Percentiles rank a stretch among this genome's conserved stretches.
These are phyloP conservation scores for Lordiphosa collinella DNA, from an alignment of 1,140 invertebrate species.

Conservation along the genomic window DNA sequence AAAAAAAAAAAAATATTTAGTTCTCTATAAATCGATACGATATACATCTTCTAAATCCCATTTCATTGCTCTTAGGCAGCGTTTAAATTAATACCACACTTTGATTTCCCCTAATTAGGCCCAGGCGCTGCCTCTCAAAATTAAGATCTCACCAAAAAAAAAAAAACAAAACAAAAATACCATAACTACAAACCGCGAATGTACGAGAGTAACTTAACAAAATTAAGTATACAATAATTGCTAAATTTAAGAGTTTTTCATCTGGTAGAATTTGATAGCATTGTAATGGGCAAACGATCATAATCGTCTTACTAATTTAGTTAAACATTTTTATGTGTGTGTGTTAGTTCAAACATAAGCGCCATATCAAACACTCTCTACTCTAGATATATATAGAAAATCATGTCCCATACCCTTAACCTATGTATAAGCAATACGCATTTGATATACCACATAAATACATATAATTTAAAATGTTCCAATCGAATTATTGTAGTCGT, in stretches of 20 bases:
- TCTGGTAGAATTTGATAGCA: slow-evolving; percentile 54
- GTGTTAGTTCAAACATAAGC: slow-evolving; percentile 32
- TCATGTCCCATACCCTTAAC: slow-evolving; percentile 14
- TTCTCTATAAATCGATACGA: background rate
- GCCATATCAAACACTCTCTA: slow-evolving; percentile 58
- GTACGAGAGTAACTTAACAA: slow-evolving; percentile 17
- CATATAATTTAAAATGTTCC: slow-evolving; percentile 31
- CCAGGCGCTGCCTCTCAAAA: slow-evolving; percentile 28
- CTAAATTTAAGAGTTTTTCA: background rate
- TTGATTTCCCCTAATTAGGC: background rate
- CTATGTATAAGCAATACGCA: slow-evolving; percentile 62
- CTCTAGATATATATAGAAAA: slow-evolving; percentile 4
- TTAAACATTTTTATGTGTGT: slow-evolving; percentile 10
- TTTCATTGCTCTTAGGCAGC: background rate
- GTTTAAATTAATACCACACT: background rate
- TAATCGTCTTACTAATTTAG: slow-evolving; percentile 41
- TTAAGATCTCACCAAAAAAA: slow-evolving; percentile 61
- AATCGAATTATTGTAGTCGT: background rate
- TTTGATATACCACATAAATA: slow-evolving; percentile 48
- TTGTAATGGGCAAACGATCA: slow-evolving; percentile 34
- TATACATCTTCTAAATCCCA: background rate
- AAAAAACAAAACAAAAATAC: slow-evolving; percentile 1
- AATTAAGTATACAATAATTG: slow-evolving; percentile 13
- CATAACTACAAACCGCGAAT: slow-evolving; percentile 6
- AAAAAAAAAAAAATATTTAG: too few species aligned